Conservation (phyloP, 37 sponge, comb jelly and placozoan genomes). For the Amphimedon queenslandica region DNA sequence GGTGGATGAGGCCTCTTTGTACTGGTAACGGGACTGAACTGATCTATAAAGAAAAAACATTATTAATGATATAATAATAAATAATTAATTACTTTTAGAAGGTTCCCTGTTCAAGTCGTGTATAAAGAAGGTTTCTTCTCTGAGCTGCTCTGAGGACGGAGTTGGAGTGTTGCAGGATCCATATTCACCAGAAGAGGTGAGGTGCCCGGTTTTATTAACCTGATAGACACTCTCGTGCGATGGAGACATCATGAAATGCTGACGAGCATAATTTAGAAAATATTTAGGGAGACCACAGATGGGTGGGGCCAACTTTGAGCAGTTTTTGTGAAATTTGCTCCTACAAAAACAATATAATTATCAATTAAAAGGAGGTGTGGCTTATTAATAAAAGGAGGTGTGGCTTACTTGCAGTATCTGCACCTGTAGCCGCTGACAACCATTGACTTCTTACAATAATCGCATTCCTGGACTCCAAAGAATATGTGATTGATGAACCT, state of each 20-base stretch:
- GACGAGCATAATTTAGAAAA: slow-evolving; percentile 59
- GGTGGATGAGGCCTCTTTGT: not conserved
- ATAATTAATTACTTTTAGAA: slow-evolving; percentile 28
- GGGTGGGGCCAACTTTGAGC: slow-evolving; percentile 70
- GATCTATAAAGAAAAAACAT: slow-evolving; percentile 19
- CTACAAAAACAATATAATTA: too few species aligned
- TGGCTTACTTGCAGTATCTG: slow-evolving; percentile 71
- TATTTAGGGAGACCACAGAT: slow-evolving; percentile 82
- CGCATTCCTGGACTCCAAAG: slow-evolving; percentile 58
- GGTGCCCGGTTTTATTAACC: not conserved
- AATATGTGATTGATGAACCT: slow-evolving; percentile 35
- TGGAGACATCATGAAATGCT: slow-evolving; percentile 26
- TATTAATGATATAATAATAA: not conserved
- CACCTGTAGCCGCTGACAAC: slow-evolving; percentile 64
- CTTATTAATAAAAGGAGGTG: not conserved
- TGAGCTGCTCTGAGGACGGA: slow-evolving; percentile 6
- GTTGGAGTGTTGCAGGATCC: not conserved
- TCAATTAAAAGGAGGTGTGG: not conserved
- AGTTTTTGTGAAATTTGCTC: slow-evolving; percentile 80
- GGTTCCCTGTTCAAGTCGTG: slow-evolving; percentile 58
- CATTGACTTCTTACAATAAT: slow-evolving; percentile 82
- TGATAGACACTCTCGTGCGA: not conserved
- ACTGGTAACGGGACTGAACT: slow-evolving; percentile 50
- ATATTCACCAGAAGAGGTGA: not conserved
- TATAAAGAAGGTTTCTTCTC: slow-evolving; percentile 30